These are phyloP conservation scores for Anhinga rufa DNA, from an alignment of 2,113 vertebrate species.

Conservation along the genomic window DNA sequence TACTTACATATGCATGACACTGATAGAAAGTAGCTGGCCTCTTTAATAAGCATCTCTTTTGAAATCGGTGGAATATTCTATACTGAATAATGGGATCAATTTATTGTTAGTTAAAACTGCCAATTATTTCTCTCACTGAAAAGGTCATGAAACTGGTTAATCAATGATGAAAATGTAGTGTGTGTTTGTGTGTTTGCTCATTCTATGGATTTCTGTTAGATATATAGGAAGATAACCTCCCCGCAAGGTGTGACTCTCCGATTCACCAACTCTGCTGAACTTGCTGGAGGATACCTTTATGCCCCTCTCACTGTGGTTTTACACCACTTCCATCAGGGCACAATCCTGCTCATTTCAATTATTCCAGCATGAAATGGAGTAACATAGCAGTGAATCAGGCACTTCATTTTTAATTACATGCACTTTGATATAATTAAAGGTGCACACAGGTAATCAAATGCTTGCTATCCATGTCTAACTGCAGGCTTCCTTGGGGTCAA, in stretches of 20 bases:
- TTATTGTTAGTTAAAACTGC: conserved; percentile 69
- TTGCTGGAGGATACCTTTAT: not conserved
- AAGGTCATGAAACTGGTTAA: conserved; percentile 59
- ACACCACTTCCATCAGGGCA: not conserved
- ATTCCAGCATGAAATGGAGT: not conserved
- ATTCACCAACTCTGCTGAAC: not conserved
- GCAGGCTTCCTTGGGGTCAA: not conserved
- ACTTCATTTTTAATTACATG: not conserved
- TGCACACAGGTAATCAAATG: conserved; percentile 1
- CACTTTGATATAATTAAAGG: not conserved
- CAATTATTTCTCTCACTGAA: conserved; percentile 66
- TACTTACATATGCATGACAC: conserved; percentile 48
- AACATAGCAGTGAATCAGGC: not conserved
- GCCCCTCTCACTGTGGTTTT: not conserved
- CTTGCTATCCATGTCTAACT: not conserved
- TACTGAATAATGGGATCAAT: conserved; percentile 70
- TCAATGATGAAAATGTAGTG: conserved; percentile 41
- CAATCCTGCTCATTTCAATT: not conserved
- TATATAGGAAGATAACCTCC: not conserved
- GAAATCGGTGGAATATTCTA: conserved; percentile 59
- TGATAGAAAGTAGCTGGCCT: conserved; percentile 26
- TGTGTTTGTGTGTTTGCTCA: not conserved
- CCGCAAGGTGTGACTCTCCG: not conserved
- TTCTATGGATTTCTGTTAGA: not conserved
- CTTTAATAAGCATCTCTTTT: conserved; percentile 59